These are phyloP conservation scores for Parambassis ranga DNA, from an alignment of 2,797 vertebrate species.

Conservation along the genomic window DNA sequence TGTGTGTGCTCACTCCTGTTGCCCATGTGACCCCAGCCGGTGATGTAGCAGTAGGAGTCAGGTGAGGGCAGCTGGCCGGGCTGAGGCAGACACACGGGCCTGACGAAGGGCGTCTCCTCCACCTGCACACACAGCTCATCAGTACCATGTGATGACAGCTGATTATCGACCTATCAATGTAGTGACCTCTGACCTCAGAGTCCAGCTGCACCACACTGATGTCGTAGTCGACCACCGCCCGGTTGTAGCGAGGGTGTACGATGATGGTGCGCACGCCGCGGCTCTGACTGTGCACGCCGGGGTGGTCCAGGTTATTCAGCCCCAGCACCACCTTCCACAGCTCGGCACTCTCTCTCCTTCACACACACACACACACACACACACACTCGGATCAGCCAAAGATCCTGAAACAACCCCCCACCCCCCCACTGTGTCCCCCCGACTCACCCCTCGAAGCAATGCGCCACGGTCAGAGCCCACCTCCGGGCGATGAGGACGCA, in stretches of 20 bases:
- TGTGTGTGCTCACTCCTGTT: constrained; percentile 86
- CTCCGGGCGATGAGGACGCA: constrained; percentile 88
- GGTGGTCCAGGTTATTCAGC: constrained; percentile 92
- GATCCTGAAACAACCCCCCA: neutral
- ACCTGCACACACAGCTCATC: constrained; percentile 49
- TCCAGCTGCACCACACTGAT: constrained; percentile 93
- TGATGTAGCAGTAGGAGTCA: constrained; percentile 95
- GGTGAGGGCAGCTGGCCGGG: constrained; percentile 76
- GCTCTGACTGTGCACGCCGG: constrained; percentile 85
- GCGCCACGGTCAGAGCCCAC: constrained; percentile 93
- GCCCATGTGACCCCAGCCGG: constrained; percentile 96
- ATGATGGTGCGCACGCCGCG: constrained; percentile 86
- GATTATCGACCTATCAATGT: accelerated
- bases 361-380: neutral
- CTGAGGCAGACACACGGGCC: constrained; percentile 88
- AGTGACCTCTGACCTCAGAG: constrained; percentile 64
- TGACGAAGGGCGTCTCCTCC: constrained; percentile 83
- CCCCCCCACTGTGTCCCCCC: too few species aligned
- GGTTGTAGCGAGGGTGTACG: constrained; percentile 92
- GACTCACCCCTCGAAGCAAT: constrained; percentile 95
- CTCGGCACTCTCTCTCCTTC: constrained; percentile 88
- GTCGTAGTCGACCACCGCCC: constrained; percentile 93
- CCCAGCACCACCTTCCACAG: constrained; percentile 93
- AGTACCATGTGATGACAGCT: accelerated
- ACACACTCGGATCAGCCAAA: neutral